Percentiles rank a stretch among this genome's conserved stretches.
These are phyloP conservation scores for Anolis sagrei DNA, from an alignment of 2,113 vertebrate species.

Conservation along the genomic window DNA sequence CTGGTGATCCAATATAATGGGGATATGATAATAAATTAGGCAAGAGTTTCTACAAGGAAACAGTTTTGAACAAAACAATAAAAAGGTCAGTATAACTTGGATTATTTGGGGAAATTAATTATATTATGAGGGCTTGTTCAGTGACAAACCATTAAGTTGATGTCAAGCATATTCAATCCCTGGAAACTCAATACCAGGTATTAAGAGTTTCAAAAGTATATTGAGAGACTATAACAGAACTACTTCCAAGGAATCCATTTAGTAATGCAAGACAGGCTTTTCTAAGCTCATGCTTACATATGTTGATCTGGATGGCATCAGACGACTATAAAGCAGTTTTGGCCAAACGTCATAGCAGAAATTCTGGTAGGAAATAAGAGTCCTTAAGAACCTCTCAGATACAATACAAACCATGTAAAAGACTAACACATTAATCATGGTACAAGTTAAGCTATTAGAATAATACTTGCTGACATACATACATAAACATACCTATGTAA, in stretches of 20 bases:
- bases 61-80: not conserved
- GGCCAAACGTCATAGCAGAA: not conserved
- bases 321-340: not conserved
- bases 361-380: not conserved
- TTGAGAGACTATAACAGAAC: not conserved
- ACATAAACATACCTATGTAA: not conserved
- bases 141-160: not conserved
- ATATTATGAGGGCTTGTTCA: not conserved
- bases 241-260: not conserved
- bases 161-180: not conserved
- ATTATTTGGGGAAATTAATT: not conserved
- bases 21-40: not conserved
- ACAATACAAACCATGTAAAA: not conserved
- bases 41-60: not conserved
- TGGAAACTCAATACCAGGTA: not conserved
- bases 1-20: not conserved
- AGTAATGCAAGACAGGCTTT: not conserved
- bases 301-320: too few relatives aligned
- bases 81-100: not conserved
- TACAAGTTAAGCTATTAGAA: not conserved
- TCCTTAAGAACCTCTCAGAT: not conserved
- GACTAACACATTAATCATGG: not conserved
- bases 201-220: not conserved
- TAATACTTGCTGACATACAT: not conserved
- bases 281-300: not conserved